Evolutionary conservation across 2,888 invertebrate genomes (phyloP), one percentile per base, ranked within the genome.

Genomic region (Cryptocephalus primarius): DNA sequence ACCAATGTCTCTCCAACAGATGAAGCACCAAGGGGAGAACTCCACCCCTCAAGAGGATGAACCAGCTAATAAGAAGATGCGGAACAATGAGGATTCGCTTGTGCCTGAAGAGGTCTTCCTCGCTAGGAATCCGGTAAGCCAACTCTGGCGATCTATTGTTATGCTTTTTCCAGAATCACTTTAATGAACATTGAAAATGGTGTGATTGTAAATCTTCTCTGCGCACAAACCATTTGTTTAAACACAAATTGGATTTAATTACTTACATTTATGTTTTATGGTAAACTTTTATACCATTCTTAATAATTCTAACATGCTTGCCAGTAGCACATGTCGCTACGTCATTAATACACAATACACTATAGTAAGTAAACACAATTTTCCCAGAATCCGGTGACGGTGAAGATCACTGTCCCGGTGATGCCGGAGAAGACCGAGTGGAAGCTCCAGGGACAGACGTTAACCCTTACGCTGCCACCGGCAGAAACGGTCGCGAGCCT

Each of bases 361-460:
- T n/a, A n/a, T n/a, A n/a, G n/a, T n/a, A n/a, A n/a, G n/a, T n/a
- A n/a, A n/a, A n/a, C n/a, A n/a, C n/a, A n/a, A n/a, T n/a, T 48
- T 45, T 58, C 64, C 22, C 66, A 85, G 80, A 80, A 80, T 56
- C 84, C 85, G n/a, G 83, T 90, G 10, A 80, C 81, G 33, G 77
- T 94, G 57, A 83, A 83, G 61, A 87, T 99, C 49, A 77, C 80
- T 47, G 79, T 94, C 31, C 97, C 97, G 9, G 74, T 79, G 57
- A 77, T 83, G 64, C 80, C 86, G 0, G 95, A 96, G 61, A 94
- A 95, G 63, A 73, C 88, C 0, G 97, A 97, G 75, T 95, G 95
- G 94, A 88, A 90, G 52, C 75, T 97, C 51, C 88, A 88, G 68
- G 97, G 97, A 1, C 94, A 96, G 70, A 77, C 83, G 51, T 69